Conservation (phyloP, 2,797 vertebrate genomes). For the Smutsia gigantea region DNA sequence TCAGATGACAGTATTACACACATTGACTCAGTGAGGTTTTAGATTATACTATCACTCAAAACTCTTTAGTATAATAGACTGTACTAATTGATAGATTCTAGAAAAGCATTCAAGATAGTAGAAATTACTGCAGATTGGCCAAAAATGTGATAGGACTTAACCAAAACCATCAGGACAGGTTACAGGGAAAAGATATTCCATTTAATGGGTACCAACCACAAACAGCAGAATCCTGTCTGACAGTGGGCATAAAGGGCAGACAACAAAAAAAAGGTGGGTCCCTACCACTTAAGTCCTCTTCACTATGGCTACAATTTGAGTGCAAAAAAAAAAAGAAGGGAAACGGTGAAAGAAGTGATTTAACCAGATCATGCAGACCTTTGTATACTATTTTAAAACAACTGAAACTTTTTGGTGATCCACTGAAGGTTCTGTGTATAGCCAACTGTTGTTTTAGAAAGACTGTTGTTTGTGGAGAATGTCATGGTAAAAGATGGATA, state of each 20-base stretch:
- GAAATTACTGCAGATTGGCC: neutral
- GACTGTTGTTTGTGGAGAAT: neutral
- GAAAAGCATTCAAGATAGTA: constrained; percentile 16
- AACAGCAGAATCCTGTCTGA: neutral
- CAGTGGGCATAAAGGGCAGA: neutral
- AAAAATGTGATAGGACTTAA: constrained; percentile 32
- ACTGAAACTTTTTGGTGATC: neutral
- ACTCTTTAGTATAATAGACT: neutral
- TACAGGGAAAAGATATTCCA: neutral
- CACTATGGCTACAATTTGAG: neutral
- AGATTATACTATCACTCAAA: constrained; percentile 47
- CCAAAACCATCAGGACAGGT: neutral
- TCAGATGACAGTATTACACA: neutral
- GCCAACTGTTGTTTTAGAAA: constrained; percentile 26
- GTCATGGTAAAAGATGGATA: neutral
- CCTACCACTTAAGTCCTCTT: neutral
- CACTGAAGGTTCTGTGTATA: neutral
- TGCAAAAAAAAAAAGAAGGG: neutral
- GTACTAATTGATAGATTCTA: neutral
- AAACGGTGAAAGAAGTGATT: too few relatives aligned
- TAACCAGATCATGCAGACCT: too few relatives aligned
- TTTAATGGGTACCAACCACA: neutral
- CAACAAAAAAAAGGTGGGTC: neutral
- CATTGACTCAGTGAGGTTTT: constrained; percentile 7
- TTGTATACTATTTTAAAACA: too few relatives aligned